Base-by-base conservation (phyloP, 1,140 invertebrate species). In the Battus philenor region DNA sequence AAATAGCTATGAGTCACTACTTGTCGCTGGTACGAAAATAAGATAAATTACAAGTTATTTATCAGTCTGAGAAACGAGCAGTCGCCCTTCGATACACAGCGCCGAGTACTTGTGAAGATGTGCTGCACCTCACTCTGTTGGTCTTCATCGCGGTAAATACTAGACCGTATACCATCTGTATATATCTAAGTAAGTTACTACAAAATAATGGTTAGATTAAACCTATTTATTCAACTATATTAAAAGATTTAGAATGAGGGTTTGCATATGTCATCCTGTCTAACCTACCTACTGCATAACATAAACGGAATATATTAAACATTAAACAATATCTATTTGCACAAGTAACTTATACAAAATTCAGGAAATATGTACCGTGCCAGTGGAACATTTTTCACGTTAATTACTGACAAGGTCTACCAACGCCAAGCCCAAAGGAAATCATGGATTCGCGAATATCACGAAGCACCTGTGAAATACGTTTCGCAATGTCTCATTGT, bases 401-500 rank as follows among this genome's bases (percentile, higher is more conserved):
- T 20, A 26, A 24, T 26, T 39, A 8, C 7, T 20, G 7, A 26
- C 7, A 11, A 12, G 11, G 11, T 38, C 34, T 9, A 26, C 20
- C 34, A 38, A 38, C 34, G 34, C 34, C 13, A 22, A 24, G 36
- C 26, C 22, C 20, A 39, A 26, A 18, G 8, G 8, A 7, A 39
- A 11, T 50, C 26, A 50, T 50, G 33, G 16, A 44, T 44, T 33
- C 12, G 32, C 41, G 16, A 38, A 43, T 39, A 38, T 38, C 48
- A 27, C 24, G 48, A 4, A 12, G 48, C 30, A 44, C 39, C 17
- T 38, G 48, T 39, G 48, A 39, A 24, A 30, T 39, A 45, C 18
- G 13, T 8, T 26, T 1, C 2, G 27, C 31, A 8, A 49, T 32
- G 33, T 46, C 17, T 26, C 44, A 34, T 24, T 13, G 16, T 26